phyloP scores from a whole-genome alignment of 2,888 invertebrate genomes.

The Herminia tarsipennalis region DNA sequence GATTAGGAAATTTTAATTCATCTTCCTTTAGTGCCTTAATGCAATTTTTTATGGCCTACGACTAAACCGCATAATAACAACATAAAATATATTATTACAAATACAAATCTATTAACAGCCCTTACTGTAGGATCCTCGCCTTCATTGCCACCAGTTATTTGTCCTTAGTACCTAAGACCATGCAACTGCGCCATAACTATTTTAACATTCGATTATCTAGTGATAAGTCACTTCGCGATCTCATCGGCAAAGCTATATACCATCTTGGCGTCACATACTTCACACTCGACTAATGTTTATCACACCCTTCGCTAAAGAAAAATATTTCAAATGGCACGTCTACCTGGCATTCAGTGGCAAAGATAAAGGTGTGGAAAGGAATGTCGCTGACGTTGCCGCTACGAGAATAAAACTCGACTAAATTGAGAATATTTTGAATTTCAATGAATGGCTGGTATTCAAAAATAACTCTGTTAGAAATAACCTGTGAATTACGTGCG shows the following conservation, averaged over 20 bases:
- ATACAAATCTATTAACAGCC: too few species aligned
- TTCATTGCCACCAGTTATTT: too few species aligned
- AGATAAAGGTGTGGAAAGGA: slow-evolving; percentile 47
- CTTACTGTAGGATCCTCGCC: too few species aligned
- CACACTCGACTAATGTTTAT: slow-evolving; percentile 15
- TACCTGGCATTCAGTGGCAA: slow-evolving; percentile 37
- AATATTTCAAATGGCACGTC: slow-evolving; percentile 44
- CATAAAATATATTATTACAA: too few species aligned
- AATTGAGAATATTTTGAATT: slow-evolving; percentile 50
- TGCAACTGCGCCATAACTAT: slow-evolving; percentile 26
- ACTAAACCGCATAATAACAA: too few species aligned
- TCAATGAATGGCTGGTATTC: slow-evolving; percentile 42
- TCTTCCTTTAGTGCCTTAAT: too few species aligned
- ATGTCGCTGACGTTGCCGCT: slow-evolving; percentile 36
- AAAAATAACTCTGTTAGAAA: slow-evolving; percentile 39
- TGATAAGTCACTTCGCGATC: slow-evolving; percentile 32
- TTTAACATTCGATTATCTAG: slow-evolving; percentile 29
- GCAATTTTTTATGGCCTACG: too few species aligned
- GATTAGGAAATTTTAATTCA: too few species aligned
- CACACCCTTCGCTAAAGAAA: slow-evolving; percentile 32
- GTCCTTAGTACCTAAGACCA: slow-evolving; percentile 7
- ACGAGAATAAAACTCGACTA: slow-evolving; percentile 42
- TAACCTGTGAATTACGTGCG: slow-evolving; percentile 30
- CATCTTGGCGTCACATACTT: slow-evolving; percentile 26
- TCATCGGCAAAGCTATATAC: slow-evolving; percentile 18